Evolutionary conservation across 2,888 invertebrate species (phyloP).

Genomic region (Himalopsyche tibetana): DNA sequence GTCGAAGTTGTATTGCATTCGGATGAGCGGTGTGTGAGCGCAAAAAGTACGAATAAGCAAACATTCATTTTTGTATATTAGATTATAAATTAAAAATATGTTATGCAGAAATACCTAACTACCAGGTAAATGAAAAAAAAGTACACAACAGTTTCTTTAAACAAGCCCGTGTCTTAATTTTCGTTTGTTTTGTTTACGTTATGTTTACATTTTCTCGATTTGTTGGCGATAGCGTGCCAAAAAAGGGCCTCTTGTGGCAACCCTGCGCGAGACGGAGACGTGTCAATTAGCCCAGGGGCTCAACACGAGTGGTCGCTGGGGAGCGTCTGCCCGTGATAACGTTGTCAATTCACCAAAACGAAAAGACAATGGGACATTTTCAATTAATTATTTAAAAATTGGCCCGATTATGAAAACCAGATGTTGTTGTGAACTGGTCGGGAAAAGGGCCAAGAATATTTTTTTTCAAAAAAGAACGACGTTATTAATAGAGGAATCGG

Average conservation of each 20-base stretch:
- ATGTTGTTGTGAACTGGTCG: neutral
- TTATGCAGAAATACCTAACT: neutral
- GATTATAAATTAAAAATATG: neutral
- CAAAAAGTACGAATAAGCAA: no score
- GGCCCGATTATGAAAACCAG: constrained; percentile 11
- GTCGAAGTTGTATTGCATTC: no score
- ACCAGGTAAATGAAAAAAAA: neutral
- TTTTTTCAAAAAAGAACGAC: neutral
- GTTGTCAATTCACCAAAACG: constrained; percentile 44
- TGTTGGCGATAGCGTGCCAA: constrained; percentile 1
- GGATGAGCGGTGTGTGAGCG: no score
- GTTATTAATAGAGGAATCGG: no score
- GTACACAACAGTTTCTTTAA: neutral
- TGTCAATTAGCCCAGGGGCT: constrained; percentile 45
- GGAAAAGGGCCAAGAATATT: neutral
- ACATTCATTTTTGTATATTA: no score
- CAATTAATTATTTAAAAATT: constrained; percentile 43
- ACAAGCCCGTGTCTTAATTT: neutral
- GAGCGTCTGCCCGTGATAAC: constrained; percentile 46
- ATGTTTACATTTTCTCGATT: neutral
- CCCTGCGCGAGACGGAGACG: constrained; percentile 39
- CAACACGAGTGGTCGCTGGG: constrained; percentile 19
- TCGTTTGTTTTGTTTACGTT: neutral
- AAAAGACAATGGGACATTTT: constrained; percentile 46
- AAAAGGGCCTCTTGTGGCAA: constrained; percentile 32